phyloP scores from a whole-genome alignment of 2,113 vertebrate genomes.

The Ictalurus furcatus region DNA sequence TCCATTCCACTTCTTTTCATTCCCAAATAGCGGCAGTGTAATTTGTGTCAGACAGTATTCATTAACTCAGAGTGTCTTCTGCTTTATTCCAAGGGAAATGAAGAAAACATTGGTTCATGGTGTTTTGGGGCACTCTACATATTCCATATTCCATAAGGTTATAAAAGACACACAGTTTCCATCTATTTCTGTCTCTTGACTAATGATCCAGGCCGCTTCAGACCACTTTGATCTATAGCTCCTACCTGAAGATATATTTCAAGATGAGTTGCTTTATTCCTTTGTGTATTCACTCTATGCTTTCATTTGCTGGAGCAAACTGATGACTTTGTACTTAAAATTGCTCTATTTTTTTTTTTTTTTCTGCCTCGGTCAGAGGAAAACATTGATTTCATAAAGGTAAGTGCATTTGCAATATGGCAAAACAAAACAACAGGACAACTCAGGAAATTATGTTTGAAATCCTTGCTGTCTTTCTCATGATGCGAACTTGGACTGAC shows the following conservation, averaged over 20 bases:
- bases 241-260: slow-evolving; percentile 56
- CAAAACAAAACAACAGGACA: neutral
- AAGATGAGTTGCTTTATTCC: slow-evolving; percentile 46
- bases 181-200: slow-evolving; percentile 54
- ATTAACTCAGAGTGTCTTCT: neutral
- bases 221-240: slow-evolving; percentile 53
- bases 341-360: neutral
- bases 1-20: neutral
- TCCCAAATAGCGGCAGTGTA: neutral
- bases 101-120: neutral
- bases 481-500: neutral
- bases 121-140: slow-evolving; percentile 37
- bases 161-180: slow-evolving; percentile 45
- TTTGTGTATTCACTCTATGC: slow-evolving; percentile 39
- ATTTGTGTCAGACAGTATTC: slow-evolving; percentile 11
- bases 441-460: neutral
- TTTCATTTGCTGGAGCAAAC: slow-evolving; percentile 43
- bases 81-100: slow-evolving; percentile 15
- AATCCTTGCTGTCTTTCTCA: neutral
- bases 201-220: slow-evolving; percentile 45
- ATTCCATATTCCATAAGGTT: slow-evolving; percentile 34
- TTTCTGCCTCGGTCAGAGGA: neutral
- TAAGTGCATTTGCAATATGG: neutral
- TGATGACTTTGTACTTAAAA: slow-evolving; percentile 41
- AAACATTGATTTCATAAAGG: slow-evolving; percentile 18